These are phyloP conservation scores for Melipona beecheii DNA, from an alignment of 2,888 invertebrate genomes.

Conservation along the genomic window DNA sequence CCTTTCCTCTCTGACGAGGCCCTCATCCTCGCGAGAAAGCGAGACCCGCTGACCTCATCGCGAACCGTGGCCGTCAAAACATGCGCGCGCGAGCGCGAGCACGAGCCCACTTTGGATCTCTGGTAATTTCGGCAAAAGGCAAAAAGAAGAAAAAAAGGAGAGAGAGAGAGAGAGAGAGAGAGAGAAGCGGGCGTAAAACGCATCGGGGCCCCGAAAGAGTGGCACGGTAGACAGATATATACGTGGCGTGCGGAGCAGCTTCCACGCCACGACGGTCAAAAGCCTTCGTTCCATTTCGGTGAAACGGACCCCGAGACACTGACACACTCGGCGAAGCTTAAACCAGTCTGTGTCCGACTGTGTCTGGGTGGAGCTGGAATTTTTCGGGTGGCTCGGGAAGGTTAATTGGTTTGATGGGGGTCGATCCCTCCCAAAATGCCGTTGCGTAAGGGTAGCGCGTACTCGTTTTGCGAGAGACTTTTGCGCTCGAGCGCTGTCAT, in stretches of 20 bases:
- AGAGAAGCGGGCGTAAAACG: slow-evolving; percentile 60
- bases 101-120: slow-evolving; percentile 54
- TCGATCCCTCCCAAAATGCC: not conserved
- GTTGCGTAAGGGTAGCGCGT: not conserved
- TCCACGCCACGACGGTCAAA: slow-evolving; percentile 51
- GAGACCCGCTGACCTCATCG: slow-evolving; percentile 76
- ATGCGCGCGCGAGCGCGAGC: slow-evolving; percentile 46
- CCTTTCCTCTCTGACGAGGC: slow-evolving; percentile 32
- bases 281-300: slow-evolving; percentile 30
- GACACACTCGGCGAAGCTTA: not conserved
- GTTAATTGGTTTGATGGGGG: slow-evolving; percentile 19
- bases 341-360: not conserved
- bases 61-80: slow-evolving; percentile 77
- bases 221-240: slow-evolving; percentile 63
- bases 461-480: not conserved
- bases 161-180: not conserved
- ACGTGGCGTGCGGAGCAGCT: slow-evolving; percentile 55
- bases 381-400: not conserved
- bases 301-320: slow-evolving; percentile 29
- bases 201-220: slow-evolving; percentile 58
- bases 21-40: slow-evolving; percentile 69
- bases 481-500: not conserved
- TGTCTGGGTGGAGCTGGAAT: not conserved
- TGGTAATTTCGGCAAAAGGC: slow-evolving; percentile 65
- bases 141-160: slow-evolving; percentile 28